These are phyloP conservation scores for Epizoanthus stellaris DNA, from an alignment of 92 coral and sea anemone species.

Conservation along the genomic window DNA sequence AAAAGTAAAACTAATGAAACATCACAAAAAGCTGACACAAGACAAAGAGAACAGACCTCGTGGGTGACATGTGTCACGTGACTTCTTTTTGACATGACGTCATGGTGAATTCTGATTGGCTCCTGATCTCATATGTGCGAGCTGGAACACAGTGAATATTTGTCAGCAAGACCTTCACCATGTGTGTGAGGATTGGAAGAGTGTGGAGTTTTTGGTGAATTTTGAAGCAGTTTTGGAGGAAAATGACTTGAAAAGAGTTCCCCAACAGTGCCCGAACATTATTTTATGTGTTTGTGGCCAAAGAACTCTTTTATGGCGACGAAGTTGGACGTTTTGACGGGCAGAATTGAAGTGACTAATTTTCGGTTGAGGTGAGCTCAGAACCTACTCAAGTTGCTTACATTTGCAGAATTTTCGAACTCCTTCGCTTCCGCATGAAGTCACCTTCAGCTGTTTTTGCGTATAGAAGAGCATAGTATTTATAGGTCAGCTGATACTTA, in stretches of 20 bases:
- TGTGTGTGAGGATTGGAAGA: slow-evolving; percentile 54
- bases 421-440: slow-evolving; percentile 42
- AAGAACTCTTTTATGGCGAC: slow-evolving; percentile 76
- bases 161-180: slow-evolving; percentile 57
- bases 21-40: too few relatives aligned
- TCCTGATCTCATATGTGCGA: slow-evolving; percentile 50
- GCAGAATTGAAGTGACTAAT: slow-evolving; percentile 73
- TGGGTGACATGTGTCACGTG: slow-evolving; percentile 83
- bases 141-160: slow-evolving; percentile 76
- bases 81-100: slow-evolving; percentile 70
- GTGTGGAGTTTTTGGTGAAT: slow-evolving; percentile 44
- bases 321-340: slow-evolving; percentile 66
- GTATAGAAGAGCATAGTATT: neutral
- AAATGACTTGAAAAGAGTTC: slow-evolving; percentile 60
- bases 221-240: slow-evolving; percentile 35
- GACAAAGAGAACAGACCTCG: slow-evolving; percentile 57
- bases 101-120: slow-evolving; percentile 86
- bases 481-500: slow-evolving; percentile 19
- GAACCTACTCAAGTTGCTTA: slow-evolving; percentile 25
- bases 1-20: slow-evolving; percentile 32
- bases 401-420: slow-evolving; percentile 40
- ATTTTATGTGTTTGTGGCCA: slow-evolving; percentile 34
- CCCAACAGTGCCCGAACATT: slow-evolving; percentile 45
- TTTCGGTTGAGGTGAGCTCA: slow-evolving; percentile 47
- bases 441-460: slow-evolving; percentile 10